Evolutionary conservation across 2,888 invertebrate genomes (phyloP), one percentile per base, ranked within the genome.

Genomic region (Scaptomyza parva): DNA sequence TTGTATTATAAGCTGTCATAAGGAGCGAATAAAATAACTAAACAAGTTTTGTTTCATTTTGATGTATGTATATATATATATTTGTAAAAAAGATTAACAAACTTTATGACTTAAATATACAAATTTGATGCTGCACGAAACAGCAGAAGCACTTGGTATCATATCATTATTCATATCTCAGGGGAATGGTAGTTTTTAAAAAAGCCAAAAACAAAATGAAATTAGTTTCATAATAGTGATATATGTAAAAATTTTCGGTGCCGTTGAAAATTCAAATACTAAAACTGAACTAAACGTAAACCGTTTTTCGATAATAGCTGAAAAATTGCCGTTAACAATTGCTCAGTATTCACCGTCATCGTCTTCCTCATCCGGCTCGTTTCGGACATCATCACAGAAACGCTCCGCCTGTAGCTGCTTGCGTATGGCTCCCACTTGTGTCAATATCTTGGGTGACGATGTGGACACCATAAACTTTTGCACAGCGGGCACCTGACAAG

Each of bases 321-420:
- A 66, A 71, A 75, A 71, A 52, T 33, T 62, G 64, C 18, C 40
- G 63, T 70, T 68, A 52, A 58, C 39, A 54, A 35, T 52, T 26
- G 18, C 17, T 72, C 17, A 82, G 58, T 86, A 79, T 12, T 77
- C 66, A 37, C 62, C 67, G 7, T 69, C 68, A 14, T 54, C 71
- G 26, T 58, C 18, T 7, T 12, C 26, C 0, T 48, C 67, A 11
- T 39, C 44, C 20, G 22, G 6, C 2, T 66, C 70, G 26, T 57
- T 70, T 30, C 59, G 59, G 18, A 64, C 65, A 60, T 67, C 70
- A 9, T 73, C 77, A 48, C 58, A 73, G 62, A 95, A 86, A 86
- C 94, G 94, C 61, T 95, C 95, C 41, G 94, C 91, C 75, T 95
- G 95, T 78, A 95, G 82, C 78, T 95, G 95, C 76, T 94, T 92